These are phyloP conservation scores for Bolborhynchus lineola DNA, from an alignment of 2,113 vertebrate species.

Conservation along the genomic window DNA sequence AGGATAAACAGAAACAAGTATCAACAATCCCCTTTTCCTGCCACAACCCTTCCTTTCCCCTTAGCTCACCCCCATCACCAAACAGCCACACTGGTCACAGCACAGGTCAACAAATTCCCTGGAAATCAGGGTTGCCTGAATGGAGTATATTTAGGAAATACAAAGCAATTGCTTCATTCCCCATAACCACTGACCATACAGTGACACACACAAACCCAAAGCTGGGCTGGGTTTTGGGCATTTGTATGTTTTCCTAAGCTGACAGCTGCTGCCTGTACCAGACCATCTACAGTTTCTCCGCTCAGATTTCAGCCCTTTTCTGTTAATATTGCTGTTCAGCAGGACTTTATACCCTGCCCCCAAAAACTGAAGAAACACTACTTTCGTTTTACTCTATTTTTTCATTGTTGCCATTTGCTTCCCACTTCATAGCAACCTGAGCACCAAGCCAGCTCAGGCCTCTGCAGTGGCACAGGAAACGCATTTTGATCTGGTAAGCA, in stretches of 20 bases:
- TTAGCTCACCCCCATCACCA: neutral
- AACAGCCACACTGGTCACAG: accelerated
- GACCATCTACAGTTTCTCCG: neutral
- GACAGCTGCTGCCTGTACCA: neutral
- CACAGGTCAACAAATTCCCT: neutral
- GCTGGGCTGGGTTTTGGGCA: neutral
- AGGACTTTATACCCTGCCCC: neutral
- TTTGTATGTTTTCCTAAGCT: neutral
- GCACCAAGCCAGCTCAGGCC: neutral
- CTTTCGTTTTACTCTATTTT: neutral
- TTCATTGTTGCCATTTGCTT: neutral
- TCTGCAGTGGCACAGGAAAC: neutral
- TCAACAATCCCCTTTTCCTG: neutral
- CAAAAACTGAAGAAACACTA: neutral
- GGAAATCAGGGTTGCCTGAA: neutral
- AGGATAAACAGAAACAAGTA: neutral
- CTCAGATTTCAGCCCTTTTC: neutral
- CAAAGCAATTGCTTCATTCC: neutral
- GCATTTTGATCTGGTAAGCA: neutral
- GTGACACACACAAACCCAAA: neutral
- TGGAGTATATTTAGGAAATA: neutral
- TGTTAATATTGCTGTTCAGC: neutral
- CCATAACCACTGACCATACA: accelerated
- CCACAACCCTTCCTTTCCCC: neutral
- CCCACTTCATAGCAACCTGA: neutral